These are phyloP conservation scores for Euglossa dilemma DNA, from an alignment of 1,140 invertebrate genomes.

Conservation along the genomic window DNA sequence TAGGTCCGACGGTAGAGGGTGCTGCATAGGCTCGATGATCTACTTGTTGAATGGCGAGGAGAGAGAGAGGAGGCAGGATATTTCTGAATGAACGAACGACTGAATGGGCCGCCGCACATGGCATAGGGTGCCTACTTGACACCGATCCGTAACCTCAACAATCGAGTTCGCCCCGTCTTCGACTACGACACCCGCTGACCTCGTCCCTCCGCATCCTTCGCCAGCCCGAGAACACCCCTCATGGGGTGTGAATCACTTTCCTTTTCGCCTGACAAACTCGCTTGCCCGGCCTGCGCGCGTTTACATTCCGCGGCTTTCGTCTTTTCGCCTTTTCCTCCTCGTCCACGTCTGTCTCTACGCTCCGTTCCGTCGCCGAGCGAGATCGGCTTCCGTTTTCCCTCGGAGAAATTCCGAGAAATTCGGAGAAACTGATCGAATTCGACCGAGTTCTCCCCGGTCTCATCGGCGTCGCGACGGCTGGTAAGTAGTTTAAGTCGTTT, in stretches of 20 bases:
- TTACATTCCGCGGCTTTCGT: too few species aligned
- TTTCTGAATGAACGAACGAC: slow-evolving; percentile 73
- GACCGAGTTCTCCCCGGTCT: too few species aligned
- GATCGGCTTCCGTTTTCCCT: too few species aligned
- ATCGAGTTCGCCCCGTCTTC: slow-evolving; percentile 56
- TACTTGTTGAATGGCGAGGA: slow-evolving; percentile 72
- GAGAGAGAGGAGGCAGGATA: slow-evolving; percentile 62
- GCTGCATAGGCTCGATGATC: slow-evolving; percentile 73
- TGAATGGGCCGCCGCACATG: slow-evolving; percentile 71
- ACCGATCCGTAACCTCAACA: slow-evolving; percentile 72
- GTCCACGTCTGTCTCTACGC: too few species aligned
- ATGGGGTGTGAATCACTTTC: neutral
- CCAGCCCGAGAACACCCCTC: neutral
- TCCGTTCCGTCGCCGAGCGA: too few species aligned
- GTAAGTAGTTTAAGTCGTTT: slow-evolving; percentile 40
- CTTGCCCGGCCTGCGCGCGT: too few species aligned
- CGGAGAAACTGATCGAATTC: too few species aligned
- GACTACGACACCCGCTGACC: slow-evolving; percentile 44
- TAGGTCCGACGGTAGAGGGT: slow-evolving; percentile 71
- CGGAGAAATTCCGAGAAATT: too few species aligned
- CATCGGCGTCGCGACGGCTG: neutral
- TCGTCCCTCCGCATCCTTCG: slow-evolving; percentile 17
- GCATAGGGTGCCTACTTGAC: slow-evolving; percentile 72
- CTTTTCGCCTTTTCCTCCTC: too few species aligned
- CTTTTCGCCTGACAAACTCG: too few species aligned